Percentiles rank a stretch among this genome's conserved stretches.
Conservation (phyloP, 2,113 vertebrate species). For the Peromyscus polionotus region DNA sequence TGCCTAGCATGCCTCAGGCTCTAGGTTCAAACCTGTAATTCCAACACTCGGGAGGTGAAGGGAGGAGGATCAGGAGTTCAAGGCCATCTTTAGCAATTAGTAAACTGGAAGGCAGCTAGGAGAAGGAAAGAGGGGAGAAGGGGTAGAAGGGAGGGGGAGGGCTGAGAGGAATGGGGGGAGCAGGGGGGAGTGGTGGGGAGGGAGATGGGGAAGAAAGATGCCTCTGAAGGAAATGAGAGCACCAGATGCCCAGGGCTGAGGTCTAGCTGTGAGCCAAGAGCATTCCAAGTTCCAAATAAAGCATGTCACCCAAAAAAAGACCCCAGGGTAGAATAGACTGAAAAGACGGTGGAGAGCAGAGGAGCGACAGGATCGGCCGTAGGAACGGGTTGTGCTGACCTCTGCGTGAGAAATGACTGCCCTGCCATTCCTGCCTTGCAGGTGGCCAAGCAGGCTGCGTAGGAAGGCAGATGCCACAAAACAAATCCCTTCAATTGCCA, state of each 20-base stretch:
- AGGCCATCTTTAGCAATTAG: too few relatives aligned
- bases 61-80: background rate
- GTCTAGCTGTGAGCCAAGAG: background rate
- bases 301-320: background rate
- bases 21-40: background rate
- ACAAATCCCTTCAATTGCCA: background rate
- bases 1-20: background rate
- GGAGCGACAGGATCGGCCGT: background rate
- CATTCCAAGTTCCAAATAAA: background rate
- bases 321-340: background rate
- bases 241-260: background rate
- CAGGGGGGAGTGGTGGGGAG: background rate
- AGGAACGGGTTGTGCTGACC: background rate
- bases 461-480: background rate
- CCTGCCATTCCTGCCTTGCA: background rate
- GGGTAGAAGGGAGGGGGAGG: background rate
- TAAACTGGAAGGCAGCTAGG: background rate
- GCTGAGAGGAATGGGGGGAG: background rate
- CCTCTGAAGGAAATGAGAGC: background rate
- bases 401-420: background rate
- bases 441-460: background rate
- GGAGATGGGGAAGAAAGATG: accelerated
- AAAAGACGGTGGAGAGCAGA: background rate
- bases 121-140: background rate
- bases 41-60: too few relatives aligned